Evolutionary conservation across 2,113 vertebrate species (phyloP), one percentile per base, ranked within the genome.

Genomic region (Xyliphius kryptos): DNA sequence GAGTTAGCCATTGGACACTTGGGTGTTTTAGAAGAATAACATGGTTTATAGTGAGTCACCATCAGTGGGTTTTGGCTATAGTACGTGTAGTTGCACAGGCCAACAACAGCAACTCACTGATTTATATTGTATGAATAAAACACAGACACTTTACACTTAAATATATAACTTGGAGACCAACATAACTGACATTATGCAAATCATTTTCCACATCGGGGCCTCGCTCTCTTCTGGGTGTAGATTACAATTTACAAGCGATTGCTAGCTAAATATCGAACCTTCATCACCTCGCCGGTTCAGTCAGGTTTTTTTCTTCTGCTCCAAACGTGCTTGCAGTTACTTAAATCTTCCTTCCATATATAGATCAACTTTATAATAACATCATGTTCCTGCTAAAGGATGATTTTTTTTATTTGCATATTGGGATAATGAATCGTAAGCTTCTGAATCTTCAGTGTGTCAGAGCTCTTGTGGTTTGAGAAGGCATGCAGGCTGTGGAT

Each of bases 1-100:
- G 58, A 56, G 44, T 12, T 32, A 72, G 63, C 58, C 22, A 60
- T 50, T 58, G 72, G 76, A 76, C 78, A 74, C 63, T 57, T 61
- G 47, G 54, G 62, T 51, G 74, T 38, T 70, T 72, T 56, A 70
- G 60, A 70, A 65, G 60, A 71, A 43, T 64, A 66, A 63, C 49
- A 48, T 55, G 38, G 43, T 68, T 56, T 68, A 46, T 58, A 50
- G 61, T 68, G 56, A 68, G n/a, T 68, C 66, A 65, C 38, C 44
- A 56, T 64, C 13, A 51, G 56, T 65, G 47, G 56, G 51, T 60
- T 74, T 70, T 61, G 61, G 56, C 65, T 65, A 36, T 13, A 26
- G 4, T 16, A 9, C 56, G 49, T 52, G 48, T 21, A 32, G 52
- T 26, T 16, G 19, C 9, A n/a, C n/a, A 46, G 48, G 54, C 61